These are phyloP conservation scores for Lysandra bellargus DNA, from an alignment of 2,888 invertebrate genomes.

Conservation along the genomic window DNA sequence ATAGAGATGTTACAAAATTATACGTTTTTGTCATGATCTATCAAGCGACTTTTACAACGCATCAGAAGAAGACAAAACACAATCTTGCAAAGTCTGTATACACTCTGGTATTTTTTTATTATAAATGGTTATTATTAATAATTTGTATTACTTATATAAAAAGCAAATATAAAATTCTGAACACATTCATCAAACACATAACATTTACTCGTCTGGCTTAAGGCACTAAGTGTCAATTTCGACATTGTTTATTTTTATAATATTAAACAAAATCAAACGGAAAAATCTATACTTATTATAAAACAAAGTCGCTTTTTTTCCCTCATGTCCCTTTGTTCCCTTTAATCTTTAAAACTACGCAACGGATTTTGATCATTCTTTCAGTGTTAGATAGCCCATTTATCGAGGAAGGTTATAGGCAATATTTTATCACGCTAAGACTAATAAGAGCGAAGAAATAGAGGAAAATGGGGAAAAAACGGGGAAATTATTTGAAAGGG, in stretches of 20 bases:
- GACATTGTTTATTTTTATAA: not conserved
- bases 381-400: too few species aligned
- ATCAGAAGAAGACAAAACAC: not conserved
- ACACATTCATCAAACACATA: slow-evolving; percentile 6
- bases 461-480: too few species aligned
- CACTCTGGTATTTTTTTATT: not conserved
- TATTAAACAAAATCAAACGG: not conserved
- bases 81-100: not conserved
- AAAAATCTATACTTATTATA: not conserved
- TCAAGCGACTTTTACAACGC: not conserved
- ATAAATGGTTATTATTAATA: not conserved
- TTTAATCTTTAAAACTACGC: too few species aligned
- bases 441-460: too few species aligned
- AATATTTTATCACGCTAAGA: too few species aligned
- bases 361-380: too few species aligned
- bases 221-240: slow-evolving; percentile 22
- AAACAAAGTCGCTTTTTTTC: too few species aligned
- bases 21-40: not conserved
- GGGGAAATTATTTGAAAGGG: too few species aligned
- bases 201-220: not conserved
- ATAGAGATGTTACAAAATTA: too few species aligned
- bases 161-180: slow-evolving; percentile 11
- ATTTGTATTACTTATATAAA: not conserved
- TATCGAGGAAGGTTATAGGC: too few species aligned
- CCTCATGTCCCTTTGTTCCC: too few species aligned